phyloP scores from a whole-genome alignment of 2,888 invertebrate genomes.

The Macrosiphum euphorbiae region DNA sequence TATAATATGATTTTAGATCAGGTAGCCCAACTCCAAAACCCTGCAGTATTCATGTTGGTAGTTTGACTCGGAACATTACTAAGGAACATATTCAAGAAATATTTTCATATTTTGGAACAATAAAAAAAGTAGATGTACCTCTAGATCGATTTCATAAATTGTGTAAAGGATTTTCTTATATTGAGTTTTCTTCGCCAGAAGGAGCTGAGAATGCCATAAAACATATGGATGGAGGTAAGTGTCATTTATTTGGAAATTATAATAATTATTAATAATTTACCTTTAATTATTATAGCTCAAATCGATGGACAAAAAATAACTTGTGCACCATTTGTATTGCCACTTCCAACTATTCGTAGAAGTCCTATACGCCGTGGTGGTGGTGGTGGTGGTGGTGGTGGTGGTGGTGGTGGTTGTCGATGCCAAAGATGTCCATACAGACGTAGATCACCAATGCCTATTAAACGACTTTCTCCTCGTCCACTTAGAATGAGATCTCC shows the following conservation, averaged over 20 bases:
- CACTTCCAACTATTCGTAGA: conserved; percentile 70
- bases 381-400: conserved; percentile 71
- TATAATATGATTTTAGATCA: conserved; percentile 71
- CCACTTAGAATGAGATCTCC: conserved; percentile 67
- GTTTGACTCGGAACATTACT: conserved; percentile 91
- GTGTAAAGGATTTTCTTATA: conserved; percentile 94
- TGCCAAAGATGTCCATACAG: conserved; percentile 71
- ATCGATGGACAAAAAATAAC: conserved; percentile 95
- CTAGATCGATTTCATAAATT: conserved; percentile 86
- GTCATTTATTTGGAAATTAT: background rate
- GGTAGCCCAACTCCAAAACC: conserved; percentile 86
- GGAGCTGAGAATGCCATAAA: conserved; percentile 99
- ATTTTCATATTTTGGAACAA: conserved; percentile 86
- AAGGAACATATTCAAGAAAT: conserved; percentile 92
- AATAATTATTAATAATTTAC: conserved; percentile 27
- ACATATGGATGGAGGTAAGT: conserved; percentile 96
- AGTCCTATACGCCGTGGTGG: conserved; percentile 71
- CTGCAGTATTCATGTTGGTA: conserved; percentile 93
- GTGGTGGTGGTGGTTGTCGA: conserved; percentile 71
- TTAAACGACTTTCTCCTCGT: conserved; percentile 68
- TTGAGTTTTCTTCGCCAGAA: conserved; percentile 93
- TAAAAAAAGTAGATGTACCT: conserved; percentile 92
- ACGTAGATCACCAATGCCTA: conserved; percentile 72
- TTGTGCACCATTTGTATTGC: conserved; percentile 91
- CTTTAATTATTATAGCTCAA: conserved; percentile 76